phyloP scores from a whole-genome alignment of 2,113 vertebrate species.

The Xiphorhynchus elegans region DNA sequence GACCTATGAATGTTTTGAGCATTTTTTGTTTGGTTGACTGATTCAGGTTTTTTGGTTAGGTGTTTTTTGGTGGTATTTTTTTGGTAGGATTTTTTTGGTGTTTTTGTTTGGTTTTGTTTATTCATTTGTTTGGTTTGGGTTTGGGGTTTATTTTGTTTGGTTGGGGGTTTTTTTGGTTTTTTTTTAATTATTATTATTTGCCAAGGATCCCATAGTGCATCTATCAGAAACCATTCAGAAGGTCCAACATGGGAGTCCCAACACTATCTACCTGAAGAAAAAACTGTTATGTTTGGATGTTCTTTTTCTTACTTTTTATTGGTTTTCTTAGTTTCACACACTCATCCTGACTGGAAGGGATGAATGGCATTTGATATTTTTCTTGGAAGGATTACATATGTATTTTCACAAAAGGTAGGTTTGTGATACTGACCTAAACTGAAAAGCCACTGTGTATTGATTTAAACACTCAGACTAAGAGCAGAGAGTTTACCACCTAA shows the following conservation, averaged over 20 bases:
- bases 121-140: not conserved
- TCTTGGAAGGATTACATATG: not conserved
- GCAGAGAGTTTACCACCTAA: not conserved
- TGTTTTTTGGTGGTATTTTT: not conserved
- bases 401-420: not conserved
- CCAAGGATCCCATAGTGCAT: fast-evolving
- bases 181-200: not conserved
- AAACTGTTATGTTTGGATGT: not conserved
- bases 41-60: not conserved
- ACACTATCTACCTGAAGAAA: not conserved
- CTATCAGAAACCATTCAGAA: not conserved
- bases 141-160: not conserved
- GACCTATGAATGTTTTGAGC: not conserved
- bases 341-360: not conserved
- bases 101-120: no score
- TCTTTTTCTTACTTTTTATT: not conserved
- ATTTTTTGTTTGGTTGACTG: no score
- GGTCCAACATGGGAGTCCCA: not conserved
- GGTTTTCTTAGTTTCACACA: not conserved
- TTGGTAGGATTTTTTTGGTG: not conserved
- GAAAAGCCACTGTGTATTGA: not conserved
- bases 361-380: not conserved
- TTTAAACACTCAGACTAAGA: not conserved
- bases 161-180: fast-evolving
- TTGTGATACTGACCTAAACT: not conserved